phyloP scores from a whole-genome alignment of 2,113 vertebrate genomes.

The Myodes glareolus region DNA sequence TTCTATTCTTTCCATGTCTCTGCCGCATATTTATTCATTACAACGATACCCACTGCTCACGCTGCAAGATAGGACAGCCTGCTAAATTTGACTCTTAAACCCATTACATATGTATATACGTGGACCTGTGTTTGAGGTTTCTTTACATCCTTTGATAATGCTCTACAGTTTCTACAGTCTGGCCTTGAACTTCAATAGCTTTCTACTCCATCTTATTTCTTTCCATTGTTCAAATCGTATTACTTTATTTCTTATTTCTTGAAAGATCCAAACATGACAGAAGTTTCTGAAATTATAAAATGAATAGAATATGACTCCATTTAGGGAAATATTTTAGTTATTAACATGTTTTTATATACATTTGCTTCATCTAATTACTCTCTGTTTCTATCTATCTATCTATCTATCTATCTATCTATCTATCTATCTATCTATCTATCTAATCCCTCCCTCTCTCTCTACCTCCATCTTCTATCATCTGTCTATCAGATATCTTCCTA shows the following conservation, averaged over 20 bases:
- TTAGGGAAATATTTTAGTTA: no score
- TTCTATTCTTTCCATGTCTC: no score
- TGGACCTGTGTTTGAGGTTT: not conserved
- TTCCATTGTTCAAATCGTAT: not conserved
- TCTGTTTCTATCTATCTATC: not conserved
- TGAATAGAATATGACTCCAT: fast-evolving
- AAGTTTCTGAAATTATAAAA: not conserved
- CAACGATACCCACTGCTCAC: no score
- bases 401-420: not conserved
- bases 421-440: not conserved
- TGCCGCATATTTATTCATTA: no score
- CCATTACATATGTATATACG: not conserved
- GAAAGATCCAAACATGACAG: not conserved
- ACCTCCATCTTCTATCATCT: not conserved
- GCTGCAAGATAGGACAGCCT: no score
- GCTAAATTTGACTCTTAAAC: not conserved
- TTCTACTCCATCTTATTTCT: not conserved
- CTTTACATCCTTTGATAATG: not conserved
- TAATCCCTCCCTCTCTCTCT: not conserved
- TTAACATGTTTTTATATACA: fast-evolving
- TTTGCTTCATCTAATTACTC: not conserved
- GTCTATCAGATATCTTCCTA: not conserved
- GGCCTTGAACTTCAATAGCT: not conserved
- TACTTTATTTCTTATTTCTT: not conserved
- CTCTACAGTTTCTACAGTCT: not conserved